A percentile compares a stretch with the other conserved stretches of the same genome.
Evolutionary conservation across 92 coral and sea anemone genomes (phyloP).

Genomic region (Bergia sp.): DNA sequence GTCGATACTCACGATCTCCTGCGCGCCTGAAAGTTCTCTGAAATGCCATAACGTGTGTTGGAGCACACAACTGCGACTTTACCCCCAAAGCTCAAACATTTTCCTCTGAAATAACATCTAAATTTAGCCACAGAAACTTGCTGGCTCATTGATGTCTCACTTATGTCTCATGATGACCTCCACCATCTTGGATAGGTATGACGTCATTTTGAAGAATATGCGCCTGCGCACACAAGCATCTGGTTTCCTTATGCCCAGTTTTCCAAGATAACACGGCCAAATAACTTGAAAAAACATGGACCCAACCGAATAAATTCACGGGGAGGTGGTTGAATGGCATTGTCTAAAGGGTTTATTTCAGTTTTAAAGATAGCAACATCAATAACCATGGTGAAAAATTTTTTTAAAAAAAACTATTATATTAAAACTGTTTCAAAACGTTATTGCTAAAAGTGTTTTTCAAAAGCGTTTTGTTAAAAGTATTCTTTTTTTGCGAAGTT

Average conservation of each 20-base stretch:
- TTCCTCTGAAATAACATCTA: background rate
- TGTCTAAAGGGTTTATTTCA: no score
- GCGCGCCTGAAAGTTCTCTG: constrained; percentile 43
- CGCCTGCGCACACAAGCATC: constrained; percentile 3
- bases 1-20: constrained; percentile 36
- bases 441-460: background rate
- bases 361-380: no score
- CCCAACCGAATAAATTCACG: background rate
- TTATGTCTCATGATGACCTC: constrained; percentile 18
- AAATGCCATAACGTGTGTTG: constrained; percentile 23
- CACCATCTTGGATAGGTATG: constrained; percentile 46
- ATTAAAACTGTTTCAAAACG: no score
- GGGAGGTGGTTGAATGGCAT: background rate
- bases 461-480: no score
- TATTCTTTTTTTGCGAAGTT: no score
- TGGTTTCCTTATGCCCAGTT: background rate
- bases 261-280: background rate
- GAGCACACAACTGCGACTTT: background rate
- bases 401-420: background rate
- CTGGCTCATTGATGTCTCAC: constrained; percentile 38
- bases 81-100: background rate
- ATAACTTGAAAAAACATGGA: background rate
- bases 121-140: constrained; percentile 37
- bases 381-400: background rate
- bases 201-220: constrained; percentile 34